Percentiles rank a stretch among this genome's conserved stretches.
Conservation (phyloP, 2,888 invertebrate species). For the Chymomyza procnemis region DNA sequence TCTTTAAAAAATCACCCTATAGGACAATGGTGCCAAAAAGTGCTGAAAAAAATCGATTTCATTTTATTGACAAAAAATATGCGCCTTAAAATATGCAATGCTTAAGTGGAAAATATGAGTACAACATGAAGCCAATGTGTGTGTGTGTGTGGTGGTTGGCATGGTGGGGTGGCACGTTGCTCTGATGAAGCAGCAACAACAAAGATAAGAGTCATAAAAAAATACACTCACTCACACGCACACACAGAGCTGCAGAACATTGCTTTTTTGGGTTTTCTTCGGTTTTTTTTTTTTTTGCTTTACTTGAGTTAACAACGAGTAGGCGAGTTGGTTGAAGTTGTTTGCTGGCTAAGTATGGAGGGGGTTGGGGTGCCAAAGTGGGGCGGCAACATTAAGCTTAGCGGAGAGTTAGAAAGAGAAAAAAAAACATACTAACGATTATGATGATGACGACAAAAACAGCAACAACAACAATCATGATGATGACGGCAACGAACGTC, state of each 20-base stretch:
- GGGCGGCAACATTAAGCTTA: neutral
- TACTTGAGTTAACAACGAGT: neutral
- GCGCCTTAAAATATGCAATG: slow-evolving; percentile 68
- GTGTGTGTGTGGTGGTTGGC: neutral
- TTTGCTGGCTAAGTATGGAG: too few species aligned
- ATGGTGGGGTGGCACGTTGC: neutral
- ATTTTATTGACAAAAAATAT: slow-evolving; percentile 65
- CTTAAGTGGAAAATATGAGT: slow-evolving; percentile 40
- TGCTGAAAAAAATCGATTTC: slow-evolving; percentile 54
- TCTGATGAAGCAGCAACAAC: slow-evolving; percentile 21
- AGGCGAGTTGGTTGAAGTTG: neutral
- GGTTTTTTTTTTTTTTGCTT: too few species aligned
- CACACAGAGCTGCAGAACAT: slow-evolving; percentile 12
- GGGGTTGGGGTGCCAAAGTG: neutral
- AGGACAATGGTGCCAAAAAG: neutral
- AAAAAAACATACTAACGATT: slow-evolving; percentile 60
- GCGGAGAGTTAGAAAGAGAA: slow-evolving; percentile 1
- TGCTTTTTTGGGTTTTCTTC: slow-evolving; percentile 1
- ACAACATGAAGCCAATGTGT: neutral
- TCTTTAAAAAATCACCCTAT: neutral
- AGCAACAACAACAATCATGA: slow-evolving; percentile 15
- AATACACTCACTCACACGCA: slow-evolving; percentile 1
- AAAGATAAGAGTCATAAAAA: slow-evolving; percentile 67
- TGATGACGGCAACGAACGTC: slow-evolving; percentile 30
- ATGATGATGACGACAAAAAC: slow-evolving; percentile 61